Evolutionary conservation across 2,888 invertebrate genomes (phyloP).

Genomic region (Drosophila affinis): DNA sequence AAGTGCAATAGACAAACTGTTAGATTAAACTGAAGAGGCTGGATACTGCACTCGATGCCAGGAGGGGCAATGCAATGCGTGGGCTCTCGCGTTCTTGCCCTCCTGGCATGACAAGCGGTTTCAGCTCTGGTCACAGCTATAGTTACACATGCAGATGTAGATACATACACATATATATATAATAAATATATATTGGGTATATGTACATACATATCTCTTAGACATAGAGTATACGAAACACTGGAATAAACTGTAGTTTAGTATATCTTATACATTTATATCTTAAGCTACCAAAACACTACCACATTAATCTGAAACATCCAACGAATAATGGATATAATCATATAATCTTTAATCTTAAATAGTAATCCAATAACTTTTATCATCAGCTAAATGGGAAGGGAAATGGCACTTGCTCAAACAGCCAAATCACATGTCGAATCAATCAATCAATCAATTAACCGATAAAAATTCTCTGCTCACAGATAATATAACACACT

Average conservation of each 20-base stretch:
- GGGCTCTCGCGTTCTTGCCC: neutral
- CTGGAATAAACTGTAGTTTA: neutral
- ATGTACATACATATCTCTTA: constrained; percentile 1
- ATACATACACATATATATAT: too few species aligned
- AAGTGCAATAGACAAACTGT: neutral
- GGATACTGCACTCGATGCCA: neutral
- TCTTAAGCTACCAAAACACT: constrained; percentile 18
- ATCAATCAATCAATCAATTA: constrained; percentile 8
- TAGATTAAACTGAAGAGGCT: neutral
- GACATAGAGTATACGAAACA: neutral
- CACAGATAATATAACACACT: constrained; percentile 34
- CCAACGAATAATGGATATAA: constrained; percentile 9
- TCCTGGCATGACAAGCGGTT: neutral
- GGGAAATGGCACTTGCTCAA: constrained; percentile 36
- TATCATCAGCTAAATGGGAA: constrained; percentile 10
- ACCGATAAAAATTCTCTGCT: constrained; percentile 10
- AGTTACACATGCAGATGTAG: constrained; percentile 1
- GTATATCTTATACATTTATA: too few species aligned
- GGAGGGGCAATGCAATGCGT: neutral
- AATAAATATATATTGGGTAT: too few species aligned
- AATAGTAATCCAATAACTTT: neutral
- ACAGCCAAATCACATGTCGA: constrained; percentile 43
- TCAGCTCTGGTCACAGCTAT: neutral
- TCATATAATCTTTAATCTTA: too few species aligned
- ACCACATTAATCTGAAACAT: constrained; percentile 18